Evolutionary conservation across 2,888 invertebrate species (phyloP).

Genomic region (Trachelus tabidus): DNA sequence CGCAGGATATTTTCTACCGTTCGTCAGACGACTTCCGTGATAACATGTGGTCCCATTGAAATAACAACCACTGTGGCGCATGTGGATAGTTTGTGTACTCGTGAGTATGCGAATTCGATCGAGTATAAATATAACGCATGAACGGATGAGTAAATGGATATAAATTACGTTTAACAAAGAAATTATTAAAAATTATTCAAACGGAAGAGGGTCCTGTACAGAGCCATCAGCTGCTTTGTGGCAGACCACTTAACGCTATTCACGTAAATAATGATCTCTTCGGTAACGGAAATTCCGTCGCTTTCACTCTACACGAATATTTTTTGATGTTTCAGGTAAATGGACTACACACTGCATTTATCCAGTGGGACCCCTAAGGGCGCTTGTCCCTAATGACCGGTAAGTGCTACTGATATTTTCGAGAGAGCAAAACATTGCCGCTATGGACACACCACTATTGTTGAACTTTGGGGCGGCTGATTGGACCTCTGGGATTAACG

Average conservation of each 20-base stretch:
- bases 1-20: constrained; percentile 28
- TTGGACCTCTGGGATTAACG: background rate
- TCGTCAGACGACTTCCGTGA: constrained; percentile 38
- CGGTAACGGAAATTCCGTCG: background rate
- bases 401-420: constrained; percentile 2
- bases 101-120: background rate
- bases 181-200: background rate
- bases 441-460: background rate
- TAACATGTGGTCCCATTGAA: constrained; percentile 48
- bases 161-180: background rate
- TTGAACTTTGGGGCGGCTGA: background rate
- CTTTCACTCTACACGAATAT: background rate
- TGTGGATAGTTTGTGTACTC: background rate
- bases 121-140: background rate
- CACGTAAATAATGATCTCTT: background rate
- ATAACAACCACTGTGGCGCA: constrained; percentile 32
- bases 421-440: background rate
- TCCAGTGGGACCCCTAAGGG: background rate
- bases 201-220: background rate
- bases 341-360: background rate
- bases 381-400: constrained; percentile 1
- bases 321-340: background rate
- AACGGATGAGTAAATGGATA: background rate
- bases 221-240: background rate
- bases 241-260: background rate